Evolutionary conservation across 2,888 invertebrate species (phyloP), one percentile per base, ranked within the genome.

Genomic region (Synanthedon vespiformis): DNA sequence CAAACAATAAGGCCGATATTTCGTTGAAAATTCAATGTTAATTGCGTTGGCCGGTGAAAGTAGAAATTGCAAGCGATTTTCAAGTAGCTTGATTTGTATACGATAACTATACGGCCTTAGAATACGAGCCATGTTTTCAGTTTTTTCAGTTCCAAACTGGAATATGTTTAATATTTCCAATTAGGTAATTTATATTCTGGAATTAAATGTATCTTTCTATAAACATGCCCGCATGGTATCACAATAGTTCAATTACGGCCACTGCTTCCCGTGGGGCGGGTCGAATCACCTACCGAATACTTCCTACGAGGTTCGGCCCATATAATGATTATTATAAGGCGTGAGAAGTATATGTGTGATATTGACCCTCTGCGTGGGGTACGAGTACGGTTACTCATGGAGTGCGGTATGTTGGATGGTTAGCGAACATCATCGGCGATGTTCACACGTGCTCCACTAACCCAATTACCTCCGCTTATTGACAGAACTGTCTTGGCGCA

Each of bases 401-500:
- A 58, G 53, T 49, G 61, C 62, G 60, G 60, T 62, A 60, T 59
- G 59, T 61, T 59, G 34, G 14, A 34, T n/a, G 14, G 34, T 50
- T n/a, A 27, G 40, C 48, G 48, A 40, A 48, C 52, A 22, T 56
- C 59, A 61, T 58, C 63, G 64, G 68, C 71, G 64, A 63, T 66
- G 70, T 65, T 72, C 75, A 67, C 72, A 70, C 70, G 68, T 71
- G 84, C 68, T 78, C 87, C 67, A 85, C 79, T 87, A 70, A 85
- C 87, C 87, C 71, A 78, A 78, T 85, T 87, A 78, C 75, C 74
- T 68, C 68, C 68, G 68, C 78, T 75, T 79, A 83, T 80, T 84
- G 83, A 81, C 85, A 81, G 81, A 83, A 74, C 70, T 75, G 77
- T 82, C 79, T 85, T 83, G 85, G 82, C 84, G 70, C 67, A 65